These are phyloP conservation scores for Seriola aureovittata DNA, from an alignment of 2,113 vertebrate genomes.

Conservation along the genomic window DNA sequence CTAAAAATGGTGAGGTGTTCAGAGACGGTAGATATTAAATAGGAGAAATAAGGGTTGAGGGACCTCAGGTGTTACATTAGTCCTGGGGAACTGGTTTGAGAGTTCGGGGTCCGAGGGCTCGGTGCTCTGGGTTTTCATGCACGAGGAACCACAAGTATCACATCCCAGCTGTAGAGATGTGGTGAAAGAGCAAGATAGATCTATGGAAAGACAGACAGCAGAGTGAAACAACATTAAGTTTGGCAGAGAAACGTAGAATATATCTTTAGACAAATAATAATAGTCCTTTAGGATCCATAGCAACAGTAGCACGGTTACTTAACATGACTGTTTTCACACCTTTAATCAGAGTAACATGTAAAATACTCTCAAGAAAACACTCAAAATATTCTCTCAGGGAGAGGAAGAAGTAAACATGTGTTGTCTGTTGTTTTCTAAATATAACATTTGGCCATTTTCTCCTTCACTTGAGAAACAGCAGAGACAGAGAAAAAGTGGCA, in stretches of 20 bases:
- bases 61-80: not conserved
- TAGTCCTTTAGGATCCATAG: constrained; percentile 40
- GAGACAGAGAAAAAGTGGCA: not conserved
- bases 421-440: not conserved
- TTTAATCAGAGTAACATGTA: not conserved
- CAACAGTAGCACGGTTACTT: constrained; percentile 37
- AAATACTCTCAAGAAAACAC: not conserved
- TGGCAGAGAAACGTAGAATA: not conserved
- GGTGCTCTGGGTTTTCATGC: constrained; percentile 9
- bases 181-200: constrained; percentile 8
- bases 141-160: constrained; percentile 34
- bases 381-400: not conserved
- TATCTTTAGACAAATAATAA: not conserved
- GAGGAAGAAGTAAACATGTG: too few species aligned
- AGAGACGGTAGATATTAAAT: not conserved
- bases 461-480: not conserved
- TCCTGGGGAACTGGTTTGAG: not conserved
- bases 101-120: not conserved
- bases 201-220: constrained; percentile 43
- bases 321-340: constrained; percentile 16
- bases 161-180: constrained; percentile 48
- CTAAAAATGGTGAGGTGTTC: not conserved
- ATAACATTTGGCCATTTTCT: not conserved
- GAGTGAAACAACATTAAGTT: constrained; percentile 10
- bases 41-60: not conserved